A percentile compares a stretch with the other conserved stretches of the same genome.
Conservation (phyloP, 1,140 invertebrate species). For the Pseudomyrmex cubaensis region DNA sequence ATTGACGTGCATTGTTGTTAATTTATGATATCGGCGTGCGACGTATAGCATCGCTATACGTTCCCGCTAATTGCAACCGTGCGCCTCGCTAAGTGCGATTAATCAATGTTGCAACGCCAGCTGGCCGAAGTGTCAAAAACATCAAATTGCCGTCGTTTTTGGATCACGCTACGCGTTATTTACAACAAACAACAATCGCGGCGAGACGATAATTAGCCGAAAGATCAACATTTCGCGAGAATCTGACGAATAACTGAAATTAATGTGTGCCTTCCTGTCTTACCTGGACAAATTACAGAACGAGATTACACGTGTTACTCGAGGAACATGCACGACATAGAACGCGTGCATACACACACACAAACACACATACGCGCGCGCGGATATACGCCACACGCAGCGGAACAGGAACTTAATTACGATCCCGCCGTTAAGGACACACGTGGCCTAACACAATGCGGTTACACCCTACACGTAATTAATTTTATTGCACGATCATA, state of each 20-base stretch:
- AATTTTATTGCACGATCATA: conserved; percentile 29
- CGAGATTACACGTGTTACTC: conserved; percentile 11
- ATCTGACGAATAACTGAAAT: conserved; percentile 8
- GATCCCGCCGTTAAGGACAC: conserved; percentile 18
- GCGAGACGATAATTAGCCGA: neutral
- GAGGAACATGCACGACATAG: neutral
- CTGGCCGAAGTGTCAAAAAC: conserved; percentile 46
- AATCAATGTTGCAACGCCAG: conserved; percentile 39
- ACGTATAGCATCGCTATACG: neutral
- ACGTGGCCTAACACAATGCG: neutral
- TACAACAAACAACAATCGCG: neutral
- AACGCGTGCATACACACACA: too few relatives aligned
- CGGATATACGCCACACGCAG: neutral
- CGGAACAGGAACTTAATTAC: conserved; percentile 34
- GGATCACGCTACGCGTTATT: neutral
- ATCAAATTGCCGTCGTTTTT: conserved; percentile 34
- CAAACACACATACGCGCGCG: neutral
- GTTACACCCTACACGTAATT: conserved; percentile 29
- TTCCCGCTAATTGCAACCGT: conserved; percentile 39
- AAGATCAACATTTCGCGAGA: neutral
- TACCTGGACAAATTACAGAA: conserved; percentile 10
- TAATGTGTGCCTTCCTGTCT: conserved; percentile 11
- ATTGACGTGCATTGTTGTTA: neutral
- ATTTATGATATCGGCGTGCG: conserved; percentile 2
- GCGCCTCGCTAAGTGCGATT: conserved; percentile 15